Evolutionary conservation across 2,113 vertebrate genomes (phyloP), one percentile per base, ranked within the genome.

Genomic region (Halichoeres trimaculatus): DNA sequence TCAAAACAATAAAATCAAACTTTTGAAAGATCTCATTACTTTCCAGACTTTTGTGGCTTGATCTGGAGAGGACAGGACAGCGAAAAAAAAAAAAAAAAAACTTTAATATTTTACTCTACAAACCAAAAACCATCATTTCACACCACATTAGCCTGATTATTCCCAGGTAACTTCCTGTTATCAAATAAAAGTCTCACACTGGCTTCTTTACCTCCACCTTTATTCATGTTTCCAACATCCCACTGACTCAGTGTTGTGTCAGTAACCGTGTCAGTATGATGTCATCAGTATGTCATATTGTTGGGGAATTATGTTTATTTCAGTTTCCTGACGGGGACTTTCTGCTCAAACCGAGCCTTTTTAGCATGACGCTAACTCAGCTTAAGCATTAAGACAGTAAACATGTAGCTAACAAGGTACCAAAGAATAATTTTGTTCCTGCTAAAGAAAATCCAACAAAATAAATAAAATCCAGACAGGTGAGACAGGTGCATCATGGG

Each of bases 401-500:
- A n/a, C n/a, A n/a, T n/a, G n/a, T n/a, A 54, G 66, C 45, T 53
- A 74, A n/a, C 22, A 12, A 36, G 8, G 60, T 66, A 70, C 35
- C 20, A 1, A 35, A 10, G 5, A n/a, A 26, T 40, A 8, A 38
- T 30, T 47, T 22, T 47, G 17, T 38, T 48, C 16, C 24, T 34
- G 20, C 3, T 47, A 2, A 69, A 24, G 10, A 69, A 52, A 45
- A 7, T 19, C 50, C 34, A 30, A 80, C 74, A 58, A 58, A 75
- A 59, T 70, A 57, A 57, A 53, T 24, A 10, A 59, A 54, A 23
- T 38, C 14, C 14, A 41, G 40, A 12, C n/a, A 12, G 51, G 26
- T 51, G n/a, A 23, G 23, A 69, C 36, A 50, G 59, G 45, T 78
- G 84, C 60, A 78, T 72, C 50, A 17, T 66, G 80, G 68, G 62